Base-by-base conservation (phyloP, 2,888 invertebrate genomes). In the Hesperia comma region DNA sequence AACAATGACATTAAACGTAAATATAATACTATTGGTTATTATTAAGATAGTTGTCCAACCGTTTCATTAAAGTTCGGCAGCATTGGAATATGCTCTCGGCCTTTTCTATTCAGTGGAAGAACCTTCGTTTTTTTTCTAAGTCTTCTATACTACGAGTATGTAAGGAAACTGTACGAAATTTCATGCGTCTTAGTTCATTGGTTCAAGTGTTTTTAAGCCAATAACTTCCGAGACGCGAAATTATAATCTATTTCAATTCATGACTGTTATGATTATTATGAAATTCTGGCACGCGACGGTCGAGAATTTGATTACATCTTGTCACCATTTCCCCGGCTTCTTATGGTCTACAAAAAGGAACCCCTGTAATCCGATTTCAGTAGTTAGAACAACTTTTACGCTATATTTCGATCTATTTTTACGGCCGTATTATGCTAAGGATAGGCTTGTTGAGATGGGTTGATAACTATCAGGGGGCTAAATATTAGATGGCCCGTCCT, bases 391-490 rank as follows among this genome's bases (percentile, higher is more conserved):
- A 63, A 63, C 63, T 56, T 63, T 46, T 63, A 26, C 49, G 12
- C 55, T 41, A 41, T 55, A 19, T 15, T 63, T 63, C 63, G 56
- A 63, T 63, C 37, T 63, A 63, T 63, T 63, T 63, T 63, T 63
- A 63, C 56, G 63, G 40, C 12, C 55, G 19, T 57, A 63, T 63
- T 63, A 63, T 63, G 33, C 63, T 19, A 63, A 57, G 49, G 49
- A 63, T 57, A 57, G 15, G 56, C 49, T 40, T 57, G 46, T 57
- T 49, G 63, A 49, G 43, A 57, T 56, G 57, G 56, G 49, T 49
- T 63, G 56, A 63, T 63, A 63, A 49, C 56, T 46, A 49, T 15
- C 19, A 49, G 49, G 37, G 56, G 56, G 46, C 54, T 32, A 41
- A 57, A 63, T 57, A 57, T 63, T 49, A 33, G 63, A 56, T 49